A percentile compares a stretch with the other conserved stretches of the same genome.
These are phyloP conservation scores for Gracilinanus agilis DNA, from an alignment of 2,113 vertebrate species.

Conservation along the genomic window DNA sequence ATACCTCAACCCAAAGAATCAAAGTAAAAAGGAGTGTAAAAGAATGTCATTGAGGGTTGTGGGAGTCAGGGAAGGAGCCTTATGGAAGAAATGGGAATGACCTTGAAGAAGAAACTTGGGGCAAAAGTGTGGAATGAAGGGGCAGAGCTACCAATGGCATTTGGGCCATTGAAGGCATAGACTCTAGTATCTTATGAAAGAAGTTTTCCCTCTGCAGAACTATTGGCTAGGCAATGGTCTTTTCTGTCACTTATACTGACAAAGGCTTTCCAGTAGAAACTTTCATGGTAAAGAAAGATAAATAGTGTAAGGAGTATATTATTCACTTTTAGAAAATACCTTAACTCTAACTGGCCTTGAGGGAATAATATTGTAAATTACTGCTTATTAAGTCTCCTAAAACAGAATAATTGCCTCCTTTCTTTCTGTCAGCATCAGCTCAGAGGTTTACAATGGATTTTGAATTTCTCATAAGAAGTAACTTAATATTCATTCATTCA, in stretches of 20 bases:
- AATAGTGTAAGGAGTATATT: not conserved
- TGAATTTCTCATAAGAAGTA: not conserved
- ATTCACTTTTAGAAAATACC: not conserved
- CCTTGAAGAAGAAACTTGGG: not conserved
- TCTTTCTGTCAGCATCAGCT: conserved; percentile 1
- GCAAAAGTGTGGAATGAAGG: not conserved
- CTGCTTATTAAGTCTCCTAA: not conserved
- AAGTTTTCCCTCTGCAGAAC: not conserved
- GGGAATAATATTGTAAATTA: conserved; percentile 9
- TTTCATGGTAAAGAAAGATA: not conserved
- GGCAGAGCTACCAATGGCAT: not conserved
- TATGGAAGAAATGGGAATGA: not conserved
- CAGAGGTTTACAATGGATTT: not conserved
- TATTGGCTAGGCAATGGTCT: not conserved
- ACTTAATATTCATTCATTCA: not conserved
- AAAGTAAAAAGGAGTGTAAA: not conserved
- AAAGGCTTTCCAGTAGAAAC: not conserved
- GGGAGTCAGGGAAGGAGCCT: not conserved
- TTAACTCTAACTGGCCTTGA: conserved; percentile 4
- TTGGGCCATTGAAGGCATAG: not conserved
- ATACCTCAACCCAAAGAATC: not conserved
- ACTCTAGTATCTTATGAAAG: not conserved
- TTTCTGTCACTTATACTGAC: not conserved
- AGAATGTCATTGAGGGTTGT: not conserved
- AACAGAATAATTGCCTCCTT: conserved; percentile 1